Evolutionary conservation across 2,888 invertebrate genomes (phyloP).

Genomic region (Thereva unica): DNA sequence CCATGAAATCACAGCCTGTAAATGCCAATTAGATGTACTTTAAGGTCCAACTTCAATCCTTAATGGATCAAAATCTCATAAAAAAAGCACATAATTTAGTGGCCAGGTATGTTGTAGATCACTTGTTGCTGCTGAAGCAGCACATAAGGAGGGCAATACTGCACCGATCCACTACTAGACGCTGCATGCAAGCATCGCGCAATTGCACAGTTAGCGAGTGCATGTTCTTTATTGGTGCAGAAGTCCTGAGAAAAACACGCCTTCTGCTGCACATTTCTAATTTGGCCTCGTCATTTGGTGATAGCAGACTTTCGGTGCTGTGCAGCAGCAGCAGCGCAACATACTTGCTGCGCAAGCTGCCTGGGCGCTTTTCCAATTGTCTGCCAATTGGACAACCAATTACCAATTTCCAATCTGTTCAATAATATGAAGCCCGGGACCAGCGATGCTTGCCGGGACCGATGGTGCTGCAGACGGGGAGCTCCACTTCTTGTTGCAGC

Average conservation of each 20-base stretch:
- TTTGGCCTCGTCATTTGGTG: slow-evolving; percentile 10
- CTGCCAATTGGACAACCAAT: slow-evolving; percentile 35
- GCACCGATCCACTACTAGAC: slow-evolving; percentile 13
- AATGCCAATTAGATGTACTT: slow-evolving; percentile 37
- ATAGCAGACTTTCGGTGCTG: slow-evolving; percentile 11
- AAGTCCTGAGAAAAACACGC: slow-evolving; percentile 37
- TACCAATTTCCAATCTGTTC: slow-evolving; percentile 34
- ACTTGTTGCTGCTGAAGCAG: slow-evolving; percentile 4
- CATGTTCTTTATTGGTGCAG: slow-evolving; percentile 21
- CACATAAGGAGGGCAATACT: slow-evolving; percentile 8
- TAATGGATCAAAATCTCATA: slow-evolving; percentile 20
- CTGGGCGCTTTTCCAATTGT: slow-evolving; percentile 18
- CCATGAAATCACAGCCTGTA: slow-evolving; percentile 2
- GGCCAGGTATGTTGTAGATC: slow-evolving; percentile 17
- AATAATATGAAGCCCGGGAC: slow-evolving; percentile 8
- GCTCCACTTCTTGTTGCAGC: slow-evolving; percentile 14
- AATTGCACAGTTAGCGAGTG: slow-evolving; percentile 25
- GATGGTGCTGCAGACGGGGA: slow-evolving; percentile 17
- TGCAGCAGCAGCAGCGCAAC: neutral
- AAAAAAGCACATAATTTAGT: slow-evolving; percentile 19
- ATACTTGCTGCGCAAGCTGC: neutral
- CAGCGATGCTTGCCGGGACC: slow-evolving; percentile 5
- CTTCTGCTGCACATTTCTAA: slow-evolving; percentile 27
- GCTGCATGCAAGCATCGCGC: neutral
- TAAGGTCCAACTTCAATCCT: neutral